phyloP scores from a whole-genome alignment of 1,140 invertebrate genomes.

The Portunus trituberculatus region DNA sequence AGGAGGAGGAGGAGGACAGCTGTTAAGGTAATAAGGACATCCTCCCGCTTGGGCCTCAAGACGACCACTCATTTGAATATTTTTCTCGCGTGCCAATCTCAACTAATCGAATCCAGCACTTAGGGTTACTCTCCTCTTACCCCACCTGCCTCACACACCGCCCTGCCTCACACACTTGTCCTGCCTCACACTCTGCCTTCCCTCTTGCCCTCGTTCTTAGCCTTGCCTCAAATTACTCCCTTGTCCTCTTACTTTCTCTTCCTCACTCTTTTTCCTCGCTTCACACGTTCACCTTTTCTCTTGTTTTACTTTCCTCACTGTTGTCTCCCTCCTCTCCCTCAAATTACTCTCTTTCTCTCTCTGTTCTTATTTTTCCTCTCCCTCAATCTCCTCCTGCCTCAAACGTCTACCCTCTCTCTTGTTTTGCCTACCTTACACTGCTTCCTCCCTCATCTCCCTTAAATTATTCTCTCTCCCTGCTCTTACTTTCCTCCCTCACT shows the following conservation, averaged over 20 bases:
- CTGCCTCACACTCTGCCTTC: too few species aligned
- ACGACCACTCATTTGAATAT: slow-evolving; percentile 52
- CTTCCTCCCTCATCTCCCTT: too few species aligned
- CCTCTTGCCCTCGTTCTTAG: not conserved
- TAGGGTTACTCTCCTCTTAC: not conserved
- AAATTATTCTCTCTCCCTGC: too few species aligned
- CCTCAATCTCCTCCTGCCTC: too few species aligned
- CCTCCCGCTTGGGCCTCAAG: not conserved
- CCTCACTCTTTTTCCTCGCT: too few species aligned
- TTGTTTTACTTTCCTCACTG: too few species aligned
- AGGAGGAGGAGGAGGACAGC: slow-evolving; percentile 17
- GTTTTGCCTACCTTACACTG: too few species aligned
- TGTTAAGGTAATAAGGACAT: not conserved
- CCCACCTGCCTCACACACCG: not conserved
- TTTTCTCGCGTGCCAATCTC: slow-evolving; percentile 49
- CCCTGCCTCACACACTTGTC: not conserved
- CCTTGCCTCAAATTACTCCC: not conserved
- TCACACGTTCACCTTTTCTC: too few species aligned
- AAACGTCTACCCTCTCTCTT: too few species aligned
- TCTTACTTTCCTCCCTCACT: too few species aligned
- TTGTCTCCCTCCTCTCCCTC: too few species aligned
- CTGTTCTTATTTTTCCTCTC: too few species aligned
- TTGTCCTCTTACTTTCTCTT: not conserved
- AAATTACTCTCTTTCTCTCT: not conserved
- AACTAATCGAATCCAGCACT: slow-evolving; percentile 39